Conservation (phyloP, 1,140 invertebrate species). For the Neelides sp. region DNA sequence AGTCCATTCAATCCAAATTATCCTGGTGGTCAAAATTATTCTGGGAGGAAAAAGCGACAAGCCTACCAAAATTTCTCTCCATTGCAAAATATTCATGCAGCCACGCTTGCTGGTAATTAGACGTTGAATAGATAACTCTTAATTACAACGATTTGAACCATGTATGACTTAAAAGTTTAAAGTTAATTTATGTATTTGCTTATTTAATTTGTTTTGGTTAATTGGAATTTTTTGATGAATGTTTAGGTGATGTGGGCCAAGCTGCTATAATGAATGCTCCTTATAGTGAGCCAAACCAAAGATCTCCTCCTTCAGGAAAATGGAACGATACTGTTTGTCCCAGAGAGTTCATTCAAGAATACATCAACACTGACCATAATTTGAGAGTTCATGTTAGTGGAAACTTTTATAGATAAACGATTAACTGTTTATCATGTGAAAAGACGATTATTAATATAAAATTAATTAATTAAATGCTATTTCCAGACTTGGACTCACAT, state of each 20-base stretch:
- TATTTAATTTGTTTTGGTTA: not conserved
- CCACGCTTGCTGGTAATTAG: constrained; percentile 21
- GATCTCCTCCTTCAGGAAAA: constrained; percentile 7
- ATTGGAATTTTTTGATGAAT: not conserved
- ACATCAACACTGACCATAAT: not conserved
- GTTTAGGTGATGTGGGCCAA: constrained; percentile 28
- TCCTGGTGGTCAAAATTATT: not conserved
- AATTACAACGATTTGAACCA: not conserved
- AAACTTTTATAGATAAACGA: no score
- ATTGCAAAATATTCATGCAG: constrained; percentile 21
- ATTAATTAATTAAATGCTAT: no score
- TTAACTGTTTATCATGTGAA: no score
- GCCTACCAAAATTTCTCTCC: not conserved
- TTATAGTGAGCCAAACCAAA: not conserved
- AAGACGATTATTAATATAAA: no score
- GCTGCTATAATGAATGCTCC: constrained; percentile 24
- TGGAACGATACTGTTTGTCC: constrained; percentile 28
- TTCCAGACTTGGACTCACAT: constrained; percentile 19
- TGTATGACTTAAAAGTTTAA: not conserved
- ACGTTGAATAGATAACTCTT: no score
- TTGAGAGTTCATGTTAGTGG: constrained; percentile 1
- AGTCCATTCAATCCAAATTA: not conserved
- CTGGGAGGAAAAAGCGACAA: constrained; percentile 15
- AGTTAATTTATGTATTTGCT: not conserved
- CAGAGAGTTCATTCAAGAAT: constrained; percentile 19